Evolutionary conservation across 2,113 vertebrate species (phyloP).

Genomic region (Saguinus midas): DNA sequence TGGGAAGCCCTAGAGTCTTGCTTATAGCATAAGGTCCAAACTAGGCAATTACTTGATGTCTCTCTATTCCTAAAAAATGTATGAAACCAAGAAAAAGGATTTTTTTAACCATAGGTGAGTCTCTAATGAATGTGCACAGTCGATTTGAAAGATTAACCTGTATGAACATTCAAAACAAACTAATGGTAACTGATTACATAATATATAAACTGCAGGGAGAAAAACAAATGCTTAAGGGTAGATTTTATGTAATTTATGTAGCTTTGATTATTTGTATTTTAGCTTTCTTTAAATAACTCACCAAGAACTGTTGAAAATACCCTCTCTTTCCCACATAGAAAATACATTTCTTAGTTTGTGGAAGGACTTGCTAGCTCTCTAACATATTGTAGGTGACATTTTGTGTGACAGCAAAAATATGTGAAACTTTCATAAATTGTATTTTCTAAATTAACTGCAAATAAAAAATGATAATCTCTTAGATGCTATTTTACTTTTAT

Average conservation of each 20-base stretch:
- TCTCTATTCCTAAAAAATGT: slow-evolving; percentile 8
- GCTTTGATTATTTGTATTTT: slow-evolving; percentile 61
- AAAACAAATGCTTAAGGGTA: not conserved
- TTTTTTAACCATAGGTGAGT: not conserved
- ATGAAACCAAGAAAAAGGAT: not conserved
- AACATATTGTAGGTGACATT: slow-evolving; percentile 62
- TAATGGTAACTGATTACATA: not conserved
- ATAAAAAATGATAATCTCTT: slow-evolving; percentile 23
- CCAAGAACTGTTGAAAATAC: slow-evolving; percentile 38
- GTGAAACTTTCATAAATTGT: slow-evolving; percentile 50
- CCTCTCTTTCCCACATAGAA: slow-evolving; percentile 37
- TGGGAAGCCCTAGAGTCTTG: not conserved
- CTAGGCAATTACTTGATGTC: not conserved
- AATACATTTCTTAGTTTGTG: slow-evolving; percentile 57
- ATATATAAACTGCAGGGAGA: not conserved
- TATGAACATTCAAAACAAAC: slow-evolving; percentile 26
- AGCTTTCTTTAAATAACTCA: slow-evolving; percentile 65
- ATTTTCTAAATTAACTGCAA: slow-evolving; percentile 64
- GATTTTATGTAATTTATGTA: slow-evolving; percentile 51
- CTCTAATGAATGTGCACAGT: not conserved
- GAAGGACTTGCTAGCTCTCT: slow-evolving; percentile 30
- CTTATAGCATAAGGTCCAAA: not conserved
- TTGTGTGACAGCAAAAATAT: slow-evolving; percentile 60
- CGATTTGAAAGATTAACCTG: slow-evolving; percentile 52
- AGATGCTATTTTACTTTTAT: slow-evolving; percentile 49